Conservation (phyloP, 1,140 invertebrate species). For the Odontomachus brunneus region DNA sequence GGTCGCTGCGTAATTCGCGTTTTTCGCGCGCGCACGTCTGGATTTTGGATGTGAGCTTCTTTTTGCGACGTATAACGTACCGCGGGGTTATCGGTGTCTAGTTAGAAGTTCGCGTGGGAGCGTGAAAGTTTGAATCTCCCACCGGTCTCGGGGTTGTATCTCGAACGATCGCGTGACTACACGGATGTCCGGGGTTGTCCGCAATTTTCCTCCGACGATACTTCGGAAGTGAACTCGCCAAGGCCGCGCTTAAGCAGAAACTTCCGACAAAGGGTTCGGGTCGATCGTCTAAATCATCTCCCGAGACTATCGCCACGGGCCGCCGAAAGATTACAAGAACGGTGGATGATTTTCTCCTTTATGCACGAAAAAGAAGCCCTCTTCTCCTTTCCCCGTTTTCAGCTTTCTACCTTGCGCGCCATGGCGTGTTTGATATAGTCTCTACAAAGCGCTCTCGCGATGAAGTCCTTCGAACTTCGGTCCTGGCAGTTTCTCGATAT, state of each 20-base stretch:
- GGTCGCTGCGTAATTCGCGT: background rate
- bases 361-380: background rate
- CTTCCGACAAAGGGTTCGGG: conserved; percentile 25
- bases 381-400: background rate
- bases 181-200: background rate
- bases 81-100: background rate
- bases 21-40: background rate
- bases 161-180: background rate
- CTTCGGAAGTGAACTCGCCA: conserved; percentile 14
- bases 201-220: conserved; percentile 10
- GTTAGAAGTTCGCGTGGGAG: background rate
- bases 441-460: background rate
- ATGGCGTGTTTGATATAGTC: background rate
- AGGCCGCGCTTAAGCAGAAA: conserved; percentile 22
- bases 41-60: too few species aligned
- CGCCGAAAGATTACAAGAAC: conserved; percentile 24
- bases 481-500: conserved; percentile 4
- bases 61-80: background rate
- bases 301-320: conserved; percentile 6
- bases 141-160: background rate
- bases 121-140: background rate
- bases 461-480: background rate
- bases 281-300: conserved; percentile 33
- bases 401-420: conserved; percentile 4
- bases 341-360: conserved; percentile 23